Evolutionary conservation across 2,113 vertebrate species (phyloP).

Genomic region (Neogale vison): DNA sequence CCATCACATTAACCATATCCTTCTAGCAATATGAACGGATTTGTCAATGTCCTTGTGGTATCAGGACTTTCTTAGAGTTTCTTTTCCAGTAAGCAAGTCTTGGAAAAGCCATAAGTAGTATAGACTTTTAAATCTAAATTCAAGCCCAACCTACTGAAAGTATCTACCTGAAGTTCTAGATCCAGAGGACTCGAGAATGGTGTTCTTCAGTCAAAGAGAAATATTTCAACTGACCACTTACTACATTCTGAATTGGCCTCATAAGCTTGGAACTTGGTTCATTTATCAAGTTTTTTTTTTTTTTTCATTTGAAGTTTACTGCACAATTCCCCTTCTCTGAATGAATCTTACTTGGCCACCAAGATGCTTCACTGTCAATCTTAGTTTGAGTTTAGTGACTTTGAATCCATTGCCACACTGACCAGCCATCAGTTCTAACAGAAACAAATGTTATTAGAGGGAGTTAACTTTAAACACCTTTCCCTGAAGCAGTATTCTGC

Average conservation of each 20-base stretch:
- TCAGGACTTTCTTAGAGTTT: slow-evolving; percentile 25
- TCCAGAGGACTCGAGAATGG: background rate
- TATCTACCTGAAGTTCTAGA: slow-evolving; percentile 12
- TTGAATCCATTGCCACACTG: background rate
- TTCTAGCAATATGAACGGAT: slow-evolving; percentile 1
- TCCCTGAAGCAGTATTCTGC: background rate
- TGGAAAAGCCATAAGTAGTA: background rate
- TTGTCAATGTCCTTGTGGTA: background rate
- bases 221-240: slow-evolving; percentile 44
- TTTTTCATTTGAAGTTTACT: slow-evolving; percentile 44
- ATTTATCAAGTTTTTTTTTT: background rate
- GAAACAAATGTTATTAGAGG: slow-evolving; percentile 27
- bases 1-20: background rate
- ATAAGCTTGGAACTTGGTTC: slow-evolving; percentile 14
- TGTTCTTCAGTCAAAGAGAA: slow-evolving; percentile 38
- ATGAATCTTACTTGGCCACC: slow-evolving; percentile 20
- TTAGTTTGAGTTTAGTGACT: slow-evolving; percentile 46
- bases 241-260: background rate
- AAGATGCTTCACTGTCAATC: slow-evolving; percentile 46
- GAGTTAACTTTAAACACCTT: slow-evolving; percentile 1
- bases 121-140: slow-evolving; percentile 43
- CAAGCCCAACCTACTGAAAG: background rate
- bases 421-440: slow-evolving; percentile 12
- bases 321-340: slow-evolving; percentile 54
- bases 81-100: slow-evolving; percentile 26